Evolutionary conservation across 2,113 vertebrate species (phyloP), one percentile per base, ranked within the genome.

Genomic region (Bambusicola thoracicus): DNA sequence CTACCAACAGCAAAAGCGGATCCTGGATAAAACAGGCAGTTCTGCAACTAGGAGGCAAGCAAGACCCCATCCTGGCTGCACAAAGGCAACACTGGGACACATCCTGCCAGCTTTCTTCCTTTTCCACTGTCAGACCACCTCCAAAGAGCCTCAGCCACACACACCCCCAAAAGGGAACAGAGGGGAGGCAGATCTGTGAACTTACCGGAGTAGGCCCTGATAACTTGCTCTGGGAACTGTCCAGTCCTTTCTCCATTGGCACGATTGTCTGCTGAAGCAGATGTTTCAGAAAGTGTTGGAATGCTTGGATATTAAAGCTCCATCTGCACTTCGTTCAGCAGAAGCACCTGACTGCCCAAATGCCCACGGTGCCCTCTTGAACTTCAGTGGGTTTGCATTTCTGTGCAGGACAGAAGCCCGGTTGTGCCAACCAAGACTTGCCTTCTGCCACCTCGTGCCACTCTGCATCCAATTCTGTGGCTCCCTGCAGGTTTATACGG

Each of bases 51-150:
- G 46, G 16, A 20, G 9, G 24, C 49, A 67, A 36, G 13, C 0
- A 0, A 79, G 43, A 49, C 3, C 27, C 59, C 20, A 0, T 1
- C 10, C 36, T 17, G 8, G 2, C 63, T 18, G 18, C 69, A 78
- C 36, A 43, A 89, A 84, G 6, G 25, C 56, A 68, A n/a, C 0
- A 2, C n/a, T n/a, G 38, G 66, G n/a, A 16, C 70, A 10, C 0
- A 9, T 24, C 51, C 61, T 58, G 36, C 29, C 36, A 70, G 2
- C 49, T 30, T 51, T 25, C 32, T 56, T 59, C 17, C 30, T 48
- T 36, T 34, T 34, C 43, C 49, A 32, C 11, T 32, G 58, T 46
- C 20, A 6, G 29, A 40, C 38, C 38, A 53, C 10, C 65, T 55
- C 38, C 11, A 29, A 40, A 30, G 8, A 43, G 14, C 32, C 49